Evolutionary conservation across 2,797 vertebrate species (phyloP), one percentile per base, ranked within the genome.

Genomic region (Cephalopachus bancanus): DNA sequence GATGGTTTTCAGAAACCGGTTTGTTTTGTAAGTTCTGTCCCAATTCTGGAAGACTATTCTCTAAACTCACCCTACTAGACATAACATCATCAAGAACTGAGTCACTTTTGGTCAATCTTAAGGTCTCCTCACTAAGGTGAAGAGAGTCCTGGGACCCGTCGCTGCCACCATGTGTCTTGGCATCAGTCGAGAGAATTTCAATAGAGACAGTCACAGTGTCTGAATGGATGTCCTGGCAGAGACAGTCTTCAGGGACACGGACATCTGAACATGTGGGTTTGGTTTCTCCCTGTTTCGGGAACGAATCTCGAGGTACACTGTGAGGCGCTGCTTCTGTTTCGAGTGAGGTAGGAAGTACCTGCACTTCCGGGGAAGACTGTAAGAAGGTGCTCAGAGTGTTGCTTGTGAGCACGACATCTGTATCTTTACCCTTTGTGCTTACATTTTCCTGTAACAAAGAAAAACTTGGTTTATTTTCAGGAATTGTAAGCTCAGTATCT

Each of bases 271-370:
- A 96, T 28, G 96, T 96, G 97, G 98, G 95, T 74, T 94, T 97
- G 89, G 98, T 95, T 87, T 98, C 98, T 97, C 98, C 98, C 89
- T 95, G 98, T 97, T 98, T 98, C 92, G 3, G n/a, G 71, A 97
- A 94, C 95, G 80, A 92, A 92, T 97, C 97, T 97, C 97, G 97
- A 96, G 59, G 79, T 87, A 97, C 97, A 91, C 94, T 98, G 97
- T 86, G 98, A 89, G 96, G 94, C 44, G 94, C 96, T 65, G 99
- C 98, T 89, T 96, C 98, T 81, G 98, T 92, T 95, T 97, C 95
- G 83, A 99, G 98, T 57, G 98, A 98, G 98, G 98, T 99, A 94
- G 98, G 99, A 98, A 98, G 98, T 97, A 98, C 98, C 98, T 98
- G 98, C 95, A 97, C 98, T 98, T 98, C 98, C 11, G 96, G 91